Evolutionary conservation across 2,888 invertebrate species (phyloP).

Genomic region (Brassicogethes aeneus): DNA sequence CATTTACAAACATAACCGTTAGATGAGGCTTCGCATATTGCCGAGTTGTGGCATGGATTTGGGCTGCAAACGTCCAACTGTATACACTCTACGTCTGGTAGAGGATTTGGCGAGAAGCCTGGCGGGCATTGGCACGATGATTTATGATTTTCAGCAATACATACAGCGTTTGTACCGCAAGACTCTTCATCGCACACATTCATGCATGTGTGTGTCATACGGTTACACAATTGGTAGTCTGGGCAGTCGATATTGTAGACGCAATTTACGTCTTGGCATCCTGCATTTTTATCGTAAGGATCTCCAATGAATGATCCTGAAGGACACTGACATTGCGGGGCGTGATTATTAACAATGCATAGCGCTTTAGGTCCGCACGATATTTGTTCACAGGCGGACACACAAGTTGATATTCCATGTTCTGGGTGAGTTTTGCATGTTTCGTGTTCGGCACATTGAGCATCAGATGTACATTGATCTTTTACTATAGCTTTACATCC

Average conservation of each 20-base stretch:
- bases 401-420: conserved; percentile 55
- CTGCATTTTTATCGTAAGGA: conserved; percentile 65
- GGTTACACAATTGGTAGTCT: conserved; percentile 68
- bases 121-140: conserved; percentile 79
- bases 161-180: conserved; percentile 81
- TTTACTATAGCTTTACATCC: conserved; percentile 69
- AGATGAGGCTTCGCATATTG: conserved; percentile 59
- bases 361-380: conserved; percentile 80
- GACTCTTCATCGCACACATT: conserved; percentile 73
- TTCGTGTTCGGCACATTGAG: conserved; percentile 76
- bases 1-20: conserved; percentile 71
- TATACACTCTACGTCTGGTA: conserved; percentile 75
- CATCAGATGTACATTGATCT: conserved; percentile 70
- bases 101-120: conserved; percentile 70
- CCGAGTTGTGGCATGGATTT: conserved; percentile 73
- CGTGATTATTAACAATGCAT: conserved; percentile 83
- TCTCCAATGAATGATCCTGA: conserved; percentile 80
- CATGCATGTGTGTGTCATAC: conserved; percentile 72
- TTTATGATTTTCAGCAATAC: conserved; percentile 77
- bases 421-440: conserved; percentile 56
- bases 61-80: conserved; percentile 63
- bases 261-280: conserved; percentile 74
- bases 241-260: conserved; percentile 82
- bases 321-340: conserved; percentile 83
- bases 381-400: conserved; percentile 67